A percentile compares a stretch with the other conserved stretches of the same genome.
These are phyloP conservation scores for Xiphias gladius DNA, from an alignment of 2,113 vertebrate species.

Conservation along the genomic window DNA sequence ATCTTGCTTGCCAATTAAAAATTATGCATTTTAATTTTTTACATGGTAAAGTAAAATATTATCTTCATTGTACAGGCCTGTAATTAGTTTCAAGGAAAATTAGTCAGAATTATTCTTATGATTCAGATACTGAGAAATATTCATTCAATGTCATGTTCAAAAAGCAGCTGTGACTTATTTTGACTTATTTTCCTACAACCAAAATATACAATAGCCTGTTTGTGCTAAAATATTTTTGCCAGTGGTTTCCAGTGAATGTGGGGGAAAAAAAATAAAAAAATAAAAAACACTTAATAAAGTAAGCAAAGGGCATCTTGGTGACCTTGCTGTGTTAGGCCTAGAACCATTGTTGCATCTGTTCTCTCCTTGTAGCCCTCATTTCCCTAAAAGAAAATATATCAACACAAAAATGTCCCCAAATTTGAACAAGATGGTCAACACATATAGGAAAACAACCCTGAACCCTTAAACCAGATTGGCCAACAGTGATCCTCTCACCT, in stretches of 20 bases:
- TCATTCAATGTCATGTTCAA: background rate
- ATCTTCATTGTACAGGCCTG: slow-evolving; percentile 21
- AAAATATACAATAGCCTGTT: background rate
- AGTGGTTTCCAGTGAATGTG: background rate
- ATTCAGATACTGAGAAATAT: background rate
- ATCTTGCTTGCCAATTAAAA: slow-evolving; percentile 44
- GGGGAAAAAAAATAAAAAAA: no score
- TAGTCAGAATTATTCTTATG: background rate
- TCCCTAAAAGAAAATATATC: no score
- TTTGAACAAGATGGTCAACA: background rate
- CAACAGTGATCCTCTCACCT: no score
- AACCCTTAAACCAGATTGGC: no score
- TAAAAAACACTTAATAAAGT: background rate
- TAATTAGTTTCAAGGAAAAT: slow-evolving; percentile 19
- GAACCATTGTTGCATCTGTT: slow-evolving; percentile 5
- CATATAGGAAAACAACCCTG: no score
- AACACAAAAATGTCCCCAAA: no score
- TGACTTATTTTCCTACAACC: background rate
- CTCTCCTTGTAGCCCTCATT: background rate
- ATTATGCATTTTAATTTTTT: slow-evolving; percentile 47
- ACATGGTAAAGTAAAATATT: slow-evolving; percentile 26
- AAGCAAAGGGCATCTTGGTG: background rate
- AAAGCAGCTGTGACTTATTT: background rate
- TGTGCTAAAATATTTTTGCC: slow-evolving; percentile 7
- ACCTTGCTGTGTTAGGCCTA: background rate